Evolutionary conservation across 2,888 invertebrate genomes (phyloP).

Genomic region (Ligdia adustata): DNA sequence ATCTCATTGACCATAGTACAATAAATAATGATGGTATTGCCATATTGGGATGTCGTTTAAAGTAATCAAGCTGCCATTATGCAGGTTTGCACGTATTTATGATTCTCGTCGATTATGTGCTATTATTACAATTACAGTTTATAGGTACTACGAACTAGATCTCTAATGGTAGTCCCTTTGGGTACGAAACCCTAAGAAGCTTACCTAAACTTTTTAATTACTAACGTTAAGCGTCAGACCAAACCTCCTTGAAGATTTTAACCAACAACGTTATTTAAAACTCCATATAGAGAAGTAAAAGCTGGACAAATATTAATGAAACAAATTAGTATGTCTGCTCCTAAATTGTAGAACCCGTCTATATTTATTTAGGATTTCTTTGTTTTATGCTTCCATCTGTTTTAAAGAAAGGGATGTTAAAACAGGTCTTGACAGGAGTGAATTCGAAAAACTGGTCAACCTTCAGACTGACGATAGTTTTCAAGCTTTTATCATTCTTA

Average conservation of each 20-base stretch:
- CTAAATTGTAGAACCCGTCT: constrained; percentile 30
- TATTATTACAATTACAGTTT: constrained; percentile 16
- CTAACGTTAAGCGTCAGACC: background rate
- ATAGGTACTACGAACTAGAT: too few species aligned
- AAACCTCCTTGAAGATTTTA: constrained; percentile 14
- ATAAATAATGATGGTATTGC: constrained; percentile 27
- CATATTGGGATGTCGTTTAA: constrained; percentile 30
- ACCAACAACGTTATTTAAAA: constrained; percentile 1
- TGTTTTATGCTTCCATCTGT: constrained; percentile 43
- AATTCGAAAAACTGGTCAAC: constrained; percentile 36
- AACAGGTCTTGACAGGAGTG: constrained; percentile 34
- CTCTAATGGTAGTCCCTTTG: too few species aligned
- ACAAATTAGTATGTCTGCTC: constrained; percentile 56
- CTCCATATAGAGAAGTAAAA: constrained; percentile 44
- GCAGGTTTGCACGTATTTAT: constrained; percentile 26
- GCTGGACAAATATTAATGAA: constrained; percentile 60
- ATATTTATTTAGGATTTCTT: constrained; percentile 46
- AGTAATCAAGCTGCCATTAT: constrained; percentile 27
- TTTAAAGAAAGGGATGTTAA: constrained; percentile 32
- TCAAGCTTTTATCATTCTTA: background rate
- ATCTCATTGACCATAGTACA: constrained; percentile 22
- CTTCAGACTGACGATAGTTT: constrained; percentile 24
- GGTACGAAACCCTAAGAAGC: too few species aligned
- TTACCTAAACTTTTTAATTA: too few species aligned
- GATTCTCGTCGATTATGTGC: constrained; percentile 20